Evolutionary conservation across 1,140 invertebrate genomes (phyloP), one percentile per base, ranked within the genome.

Genomic region (Euura lappo): DNA sequence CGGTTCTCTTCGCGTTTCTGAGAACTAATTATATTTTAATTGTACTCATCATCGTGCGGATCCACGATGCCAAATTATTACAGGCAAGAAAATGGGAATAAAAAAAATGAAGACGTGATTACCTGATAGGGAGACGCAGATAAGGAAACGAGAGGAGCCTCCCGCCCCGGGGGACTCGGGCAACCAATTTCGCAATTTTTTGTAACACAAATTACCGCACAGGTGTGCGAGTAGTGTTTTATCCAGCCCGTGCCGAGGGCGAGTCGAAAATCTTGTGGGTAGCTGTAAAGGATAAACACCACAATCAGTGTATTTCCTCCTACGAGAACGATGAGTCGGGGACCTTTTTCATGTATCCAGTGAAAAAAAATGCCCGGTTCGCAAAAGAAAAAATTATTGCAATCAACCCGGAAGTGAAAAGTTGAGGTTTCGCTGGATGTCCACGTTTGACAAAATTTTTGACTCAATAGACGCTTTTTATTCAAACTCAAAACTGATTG

Each of bases 11-110:
- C 10, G 8, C 51, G 51, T 8, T 60, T 60, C 51, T 4, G 8
- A 8, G 51, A 60, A 60, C 51, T 60, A 60, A 60, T 60, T 60
- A 60, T 60, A 60, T 60, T 60, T 60, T 60, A 60, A 60, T 60
- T n/a, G 51, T 60, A 60, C 51, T n/a, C 28, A 28, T 28, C 28
- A 28, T 28, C 28, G 28, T 28, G 28, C 28, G 28, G 28, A 28
- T 28, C 28, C 28, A 28, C 28, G 28, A 28, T 28, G 28, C 28
- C 28, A 28, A 28, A 28, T 28, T 28, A 28, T 28, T 28, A 28
- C 28, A 28, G 28, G 28, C 51, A n/a, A 8, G 51, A 60, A 60
- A 60, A 60, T 11, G 6, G 51, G 13, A 6, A n/a, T n/a, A 60
- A 3, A 3, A 60, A 60, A n/a, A 8, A 60, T 6, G 51, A 60